Evolutionary conservation across 1,140 invertebrate species (phyloP), one percentile per base, ranked within the genome.

Genomic region (Drosophila ironensis): DNA sequence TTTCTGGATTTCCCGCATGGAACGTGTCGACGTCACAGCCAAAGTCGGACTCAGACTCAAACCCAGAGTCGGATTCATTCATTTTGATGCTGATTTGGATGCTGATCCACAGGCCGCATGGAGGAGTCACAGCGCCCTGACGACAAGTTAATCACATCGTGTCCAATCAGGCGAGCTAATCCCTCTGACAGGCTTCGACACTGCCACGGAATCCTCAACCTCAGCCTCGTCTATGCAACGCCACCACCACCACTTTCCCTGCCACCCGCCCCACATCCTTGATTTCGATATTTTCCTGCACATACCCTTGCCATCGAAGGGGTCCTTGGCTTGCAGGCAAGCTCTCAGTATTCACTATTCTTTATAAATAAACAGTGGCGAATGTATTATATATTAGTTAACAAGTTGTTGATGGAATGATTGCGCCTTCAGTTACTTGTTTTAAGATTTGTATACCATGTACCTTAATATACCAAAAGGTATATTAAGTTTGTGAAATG

Each of bases 71-170:
- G 37, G 8, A 30, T 48, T 30, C 64, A 12, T 12, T 40, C 11
- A 9, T 14, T 45, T 14, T 52, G 51, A 25, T 46, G 12, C 30
- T 35, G 30, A 3, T 35, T 35, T 11, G n/a, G 52, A 42, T 51
- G 45, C 52, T 11, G 37, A 54, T 48, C 45, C 47, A 57, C 48
- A 56, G 56, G 3, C 33, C 52, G 40, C 25, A 5, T 33, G 25
- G 30, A 25, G 37, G 38, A 69, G 72, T 33, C 61, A 52, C 37
- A n/a, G n/a, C 47, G 56, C 42, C 20, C 42, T 71, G 72, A 76
- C 72, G 60, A 81, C 76, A 81, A 81, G 69, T 86, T 84, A 84
- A 84, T 84, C 78, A 84, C 80, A 86, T 84, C 59, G 74, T 84
- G 78, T 84, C 78, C 80, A 84, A 84, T 84, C 78, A 84, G 54